Evolutionary conservation across 2,113 vertebrate species (phyloP), one percentile per base, ranked within the genome.

Genomic region (Vimba vimba): DNA sequence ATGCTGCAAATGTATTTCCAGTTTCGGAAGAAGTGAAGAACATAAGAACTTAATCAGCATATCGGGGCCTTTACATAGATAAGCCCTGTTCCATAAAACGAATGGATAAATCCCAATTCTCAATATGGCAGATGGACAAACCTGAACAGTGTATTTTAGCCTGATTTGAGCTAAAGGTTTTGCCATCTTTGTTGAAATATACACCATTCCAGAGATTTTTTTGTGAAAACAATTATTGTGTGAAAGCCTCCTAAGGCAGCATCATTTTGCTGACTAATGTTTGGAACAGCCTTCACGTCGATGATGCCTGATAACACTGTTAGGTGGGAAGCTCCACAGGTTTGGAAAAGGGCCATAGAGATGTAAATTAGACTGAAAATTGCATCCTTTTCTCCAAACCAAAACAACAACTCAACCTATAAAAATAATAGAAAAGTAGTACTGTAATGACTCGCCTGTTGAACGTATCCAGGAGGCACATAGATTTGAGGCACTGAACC

Each of bases 401-500:
- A 36, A 78, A 78, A 78, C 10, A 39, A 23, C 6, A 3, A 21
- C 17, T 39, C 36, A 78, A 25, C 50, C 27, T 5, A 82, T 12
- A 82, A 23, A 82, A 73, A 59, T 10, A 6, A 21, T 8, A n/a
- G 17, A 19, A 30, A 76, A 50, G 47, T 52, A 36, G 2, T n/a
- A 2, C 21, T 21, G 8, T 45, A 8, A 60, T 45, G 27, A 25
- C 86, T 17, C 95, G 98, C 98, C 96, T 99, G 98, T 92, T 98
- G 99, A 95, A 99, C 97, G 87, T 99, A 99, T 94, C 98, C 98
- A n/a, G 97, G 98, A 96, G 98, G 98, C 94, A 99, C 98, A 89
- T 98, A 98, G 90, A 99, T 99, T 93, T 98, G 97, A 94, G 98
- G 98, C 93, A 99, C 99, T 95, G 98, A 99, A 94, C 98, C 98